These are phyloP conservation scores for Achroia grisella DNA, from an alignment of 1,140 invertebrate species.

Conservation along the genomic window DNA sequence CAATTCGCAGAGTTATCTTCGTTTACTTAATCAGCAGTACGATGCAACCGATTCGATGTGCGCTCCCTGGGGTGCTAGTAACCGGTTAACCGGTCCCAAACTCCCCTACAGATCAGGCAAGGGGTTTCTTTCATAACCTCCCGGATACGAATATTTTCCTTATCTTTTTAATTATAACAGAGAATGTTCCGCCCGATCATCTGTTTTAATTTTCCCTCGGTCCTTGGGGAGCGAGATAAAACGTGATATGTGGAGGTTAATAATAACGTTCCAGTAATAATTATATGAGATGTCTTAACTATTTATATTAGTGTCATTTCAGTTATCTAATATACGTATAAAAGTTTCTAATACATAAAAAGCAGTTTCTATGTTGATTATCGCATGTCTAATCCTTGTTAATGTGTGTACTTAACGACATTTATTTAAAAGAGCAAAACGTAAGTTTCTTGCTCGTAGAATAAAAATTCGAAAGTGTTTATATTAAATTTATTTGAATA, in stretches of 20 bases:
- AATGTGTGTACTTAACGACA: too few species aligned
- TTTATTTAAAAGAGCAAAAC: too few species aligned
- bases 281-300: too few species aligned
- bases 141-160: slow-evolving; percentile 63
- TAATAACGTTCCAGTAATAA: slow-evolving; percentile 7
- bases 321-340: not conserved
- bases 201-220: slow-evolving; percentile 61
- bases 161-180: slow-evolving; percentile 69
- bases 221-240: slow-evolving; percentile 38
- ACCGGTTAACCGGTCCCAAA: slow-evolving; percentile 49
- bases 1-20: slow-evolving; percentile 62
- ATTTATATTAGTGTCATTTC: too few species aligned
- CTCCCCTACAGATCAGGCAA: slow-evolving; percentile 29
- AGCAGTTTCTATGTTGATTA: too few species aligned
- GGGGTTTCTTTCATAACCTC: slow-evolving; percentile 49
- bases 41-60: slow-evolving; percentile 44
- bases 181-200: slow-evolving; percentile 54
- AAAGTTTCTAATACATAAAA: not conserved
- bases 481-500: too few species aligned
- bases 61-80: slow-evolving; percentile 46
- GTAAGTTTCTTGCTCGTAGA: too few species aligned
- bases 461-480: too few species aligned
- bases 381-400: too few species aligned
- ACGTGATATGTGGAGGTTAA: slow-evolving; percentile 19
- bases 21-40: slow-evolving; percentile 67